A percentile compares a stretch with the other conserved stretches of the same genome.
Conservation (phyloP, 2,797 vertebrate species). For the Gallinago solitaria region DNA sequence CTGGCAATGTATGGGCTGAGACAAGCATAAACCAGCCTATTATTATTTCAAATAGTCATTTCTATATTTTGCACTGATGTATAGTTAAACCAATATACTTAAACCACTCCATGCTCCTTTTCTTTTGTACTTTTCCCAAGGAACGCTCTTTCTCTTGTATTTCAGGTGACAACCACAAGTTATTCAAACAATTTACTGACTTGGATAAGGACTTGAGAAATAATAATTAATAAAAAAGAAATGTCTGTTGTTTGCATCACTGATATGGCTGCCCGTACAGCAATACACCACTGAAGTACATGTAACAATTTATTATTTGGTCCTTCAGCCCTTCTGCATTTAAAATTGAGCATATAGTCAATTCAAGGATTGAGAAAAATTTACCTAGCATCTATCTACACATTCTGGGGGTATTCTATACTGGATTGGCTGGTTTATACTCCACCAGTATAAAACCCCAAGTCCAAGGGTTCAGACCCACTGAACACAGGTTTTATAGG, state of each 20-base stretch:
- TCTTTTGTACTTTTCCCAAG: background rate
- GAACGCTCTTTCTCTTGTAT: background rate
- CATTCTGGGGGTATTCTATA: background rate
- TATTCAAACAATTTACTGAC: background rate
- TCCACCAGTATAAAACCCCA: background rate
- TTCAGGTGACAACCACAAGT: background rate
- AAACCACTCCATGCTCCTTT: background rate
- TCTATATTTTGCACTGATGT: background rate
- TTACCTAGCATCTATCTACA: background rate
- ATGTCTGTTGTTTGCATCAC: background rate
- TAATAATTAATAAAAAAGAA: background rate
- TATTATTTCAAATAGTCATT: background rate
- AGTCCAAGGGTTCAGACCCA: background rate
- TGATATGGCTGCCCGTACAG: constrained; percentile 36
- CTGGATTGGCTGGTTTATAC: background rate
- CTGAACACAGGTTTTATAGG: background rate
- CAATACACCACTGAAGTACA: constrained; percentile 71
- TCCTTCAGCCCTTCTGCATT: constrained; percentile 1
- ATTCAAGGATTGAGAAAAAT: background rate
- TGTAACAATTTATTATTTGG: constrained; percentile 8
- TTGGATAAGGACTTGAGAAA: background rate
- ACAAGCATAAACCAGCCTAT: background rate
- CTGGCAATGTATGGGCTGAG: background rate
- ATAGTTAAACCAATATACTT: background rate
- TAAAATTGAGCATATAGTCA: background rate